These are phyloP conservation scores for Drosophila falleni DNA, from an alignment of 2,888 invertebrate genomes.

Conservation along the genomic window DNA sequence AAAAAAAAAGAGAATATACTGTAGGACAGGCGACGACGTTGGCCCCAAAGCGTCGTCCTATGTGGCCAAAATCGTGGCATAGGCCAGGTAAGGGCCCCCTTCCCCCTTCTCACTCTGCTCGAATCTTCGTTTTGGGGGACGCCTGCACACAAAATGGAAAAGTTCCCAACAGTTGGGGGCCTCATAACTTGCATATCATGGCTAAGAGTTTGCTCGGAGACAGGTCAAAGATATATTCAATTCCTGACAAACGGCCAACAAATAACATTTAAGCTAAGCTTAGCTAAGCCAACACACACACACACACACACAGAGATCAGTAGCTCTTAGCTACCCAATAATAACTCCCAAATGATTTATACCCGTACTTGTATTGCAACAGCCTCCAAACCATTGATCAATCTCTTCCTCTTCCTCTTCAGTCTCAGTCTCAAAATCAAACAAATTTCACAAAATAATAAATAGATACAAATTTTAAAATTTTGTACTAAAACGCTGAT, in stretches of 20 bases:
- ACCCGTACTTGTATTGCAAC: not conserved
- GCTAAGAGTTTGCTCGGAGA: conserved; percentile 19
- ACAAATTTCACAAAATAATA: conserved; percentile 7
- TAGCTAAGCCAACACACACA: conserved; percentile 17
- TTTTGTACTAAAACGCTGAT: not conserved
- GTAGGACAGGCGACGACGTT: conserved; percentile 74
- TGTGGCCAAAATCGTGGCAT: conserved; percentile 59
- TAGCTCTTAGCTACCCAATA: conserved; percentile 26
- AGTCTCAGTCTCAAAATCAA: not conserved
- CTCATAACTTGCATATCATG: conserved; percentile 69
- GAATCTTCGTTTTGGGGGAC: conserved; percentile 17
- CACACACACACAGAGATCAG: conserved; percentile 14
- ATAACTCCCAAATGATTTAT: conserved; percentile 19
- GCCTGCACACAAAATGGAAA: conserved; percentile 65
- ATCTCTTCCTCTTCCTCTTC: not conserved
- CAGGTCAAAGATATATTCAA: conserved; percentile 18
- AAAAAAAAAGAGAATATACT: conserved; percentile 16
- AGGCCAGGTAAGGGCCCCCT: conserved; percentile 38
- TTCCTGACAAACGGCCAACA: conserved; percentile 13
- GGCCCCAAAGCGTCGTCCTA: conserved; percentile 61
- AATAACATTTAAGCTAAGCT: conserved; percentile 37
- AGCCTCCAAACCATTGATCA: conserved; percentile 5
- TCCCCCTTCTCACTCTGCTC: too few relatives aligned
- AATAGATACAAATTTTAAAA: not conserved
- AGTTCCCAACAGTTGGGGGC: conserved; percentile 81